phyloP scores from a whole-genome alignment of 2,888 invertebrate genomes.

The Julus scanicus region DNA sequence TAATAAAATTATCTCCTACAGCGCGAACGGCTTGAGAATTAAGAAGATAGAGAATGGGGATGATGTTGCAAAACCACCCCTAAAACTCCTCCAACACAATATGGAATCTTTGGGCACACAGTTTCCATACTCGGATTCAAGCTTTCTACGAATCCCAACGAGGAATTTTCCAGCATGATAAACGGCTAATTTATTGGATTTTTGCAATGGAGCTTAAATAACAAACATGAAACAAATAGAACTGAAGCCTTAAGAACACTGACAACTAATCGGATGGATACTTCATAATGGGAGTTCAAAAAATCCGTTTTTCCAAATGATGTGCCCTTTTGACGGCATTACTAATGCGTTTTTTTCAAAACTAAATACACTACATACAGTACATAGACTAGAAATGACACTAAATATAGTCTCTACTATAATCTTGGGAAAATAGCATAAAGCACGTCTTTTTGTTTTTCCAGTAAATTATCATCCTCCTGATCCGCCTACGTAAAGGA shows the following conservation, averaged over 20 bases:
- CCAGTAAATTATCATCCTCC: background rate
- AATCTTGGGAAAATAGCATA: no score
- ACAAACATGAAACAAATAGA: slow-evolving; percentile 17
- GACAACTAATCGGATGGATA: background rate
- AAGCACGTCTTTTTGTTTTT: background rate
- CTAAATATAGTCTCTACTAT: no score
- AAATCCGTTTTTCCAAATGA: background rate
- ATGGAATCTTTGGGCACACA: background rate
- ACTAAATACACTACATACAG: no score
- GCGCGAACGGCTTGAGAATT: slow-evolving; percentile 19
- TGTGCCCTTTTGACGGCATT: background rate
- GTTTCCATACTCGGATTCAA: background rate
- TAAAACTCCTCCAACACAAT: background rate
- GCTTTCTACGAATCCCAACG: background rate
- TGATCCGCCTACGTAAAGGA: no score
- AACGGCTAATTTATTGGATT: slow-evolving; percentile 40
- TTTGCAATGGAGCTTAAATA: slow-evolving; percentile 19
- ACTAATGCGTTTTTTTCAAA: background rate
- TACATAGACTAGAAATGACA: no score
- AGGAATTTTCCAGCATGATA: background rate
- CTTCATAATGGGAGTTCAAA: background rate
- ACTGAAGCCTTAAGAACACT: background rate
- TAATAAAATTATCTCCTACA: slow-evolving; percentile 50
- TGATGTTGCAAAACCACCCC: background rate
- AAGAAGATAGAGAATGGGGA: slow-evolving; percentile 49